Percentiles rank a stretch among this genome's conserved stretches.
phyloP scores from a whole-genome alignment of 2,113 vertebrate species.

The Cricetomys ansorgei region DNA sequence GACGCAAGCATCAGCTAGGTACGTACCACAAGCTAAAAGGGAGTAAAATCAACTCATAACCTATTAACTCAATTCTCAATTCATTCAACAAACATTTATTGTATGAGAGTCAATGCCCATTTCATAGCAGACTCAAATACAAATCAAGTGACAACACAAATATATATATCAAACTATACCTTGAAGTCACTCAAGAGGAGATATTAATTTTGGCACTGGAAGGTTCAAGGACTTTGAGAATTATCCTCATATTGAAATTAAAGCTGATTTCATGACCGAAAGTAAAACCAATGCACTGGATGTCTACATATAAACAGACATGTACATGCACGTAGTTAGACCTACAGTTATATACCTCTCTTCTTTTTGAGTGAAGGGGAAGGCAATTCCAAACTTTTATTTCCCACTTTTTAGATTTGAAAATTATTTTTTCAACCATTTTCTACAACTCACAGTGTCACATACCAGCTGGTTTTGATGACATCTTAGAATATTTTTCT shows the following conservation, averaged over 20 bases:
- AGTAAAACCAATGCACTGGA: not conserved
- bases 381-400: not conserved
- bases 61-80: no score
- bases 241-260: not conserved
- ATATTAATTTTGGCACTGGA: not conserved
- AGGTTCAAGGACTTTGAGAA: not conserved
- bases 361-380: not conserved
- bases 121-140: not conserved
- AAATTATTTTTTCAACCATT: not conserved
- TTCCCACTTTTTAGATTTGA: not conserved
- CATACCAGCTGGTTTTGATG: not conserved
- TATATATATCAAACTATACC: not conserved
- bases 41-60: not conserved
- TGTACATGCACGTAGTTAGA: accelerated
- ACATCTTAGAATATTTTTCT: not conserved
- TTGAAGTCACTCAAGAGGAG: not conserved
- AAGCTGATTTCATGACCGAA: not conserved
- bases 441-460: not conserved
- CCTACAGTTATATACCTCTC: not conserved
- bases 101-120: not conserved
- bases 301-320: not conserved
- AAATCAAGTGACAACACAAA: not conserved
- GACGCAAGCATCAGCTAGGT: not conserved
- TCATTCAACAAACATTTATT: not conserved
- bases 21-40: not conserved